Percentiles rank a stretch among this genome's conserved stretches.
phyloP scores from a whole-genome alignment of 2,797 vertebrate genomes.

The Enteromius argenteus region DNA sequence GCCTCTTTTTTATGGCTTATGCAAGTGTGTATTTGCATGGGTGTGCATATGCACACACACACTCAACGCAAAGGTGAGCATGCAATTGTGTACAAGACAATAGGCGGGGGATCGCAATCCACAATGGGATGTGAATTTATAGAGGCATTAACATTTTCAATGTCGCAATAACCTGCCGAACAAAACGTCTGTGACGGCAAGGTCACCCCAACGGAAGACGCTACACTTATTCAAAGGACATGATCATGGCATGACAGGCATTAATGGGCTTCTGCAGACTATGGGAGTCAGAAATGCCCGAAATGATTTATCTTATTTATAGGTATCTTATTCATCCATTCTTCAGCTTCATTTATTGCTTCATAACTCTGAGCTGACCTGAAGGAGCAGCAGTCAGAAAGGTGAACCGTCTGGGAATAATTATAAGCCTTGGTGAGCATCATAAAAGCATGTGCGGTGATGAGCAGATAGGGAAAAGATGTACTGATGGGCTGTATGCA shows the following conservation, averaged over 20 bases:
- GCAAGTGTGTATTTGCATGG: constrained; percentile 18
- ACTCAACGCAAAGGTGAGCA: constrained; percentile 7
- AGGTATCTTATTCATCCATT: constrained; percentile 42
- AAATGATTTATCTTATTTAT: constrained; percentile 47
- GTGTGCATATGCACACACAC: constrained; percentile 3
- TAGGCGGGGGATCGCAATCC: neutral
- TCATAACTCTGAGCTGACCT: constrained; percentile 53
- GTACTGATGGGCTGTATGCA: constrained; percentile 55
- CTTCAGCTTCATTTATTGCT: constrained; percentile 46
- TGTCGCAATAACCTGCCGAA: constrained; percentile 13
- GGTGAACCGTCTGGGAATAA: constrained; percentile 57
- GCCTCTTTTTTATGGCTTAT: constrained; percentile 41
- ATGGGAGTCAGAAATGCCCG: constrained; percentile 14
- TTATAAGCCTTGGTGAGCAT: constrained; percentile 53
- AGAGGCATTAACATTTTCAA: constrained; percentile 27
- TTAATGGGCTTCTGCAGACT: constrained; percentile 45
- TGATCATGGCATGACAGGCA: constrained; percentile 22
- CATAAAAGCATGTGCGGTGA: constrained; percentile 43
- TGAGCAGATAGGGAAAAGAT: constrained; percentile 37
- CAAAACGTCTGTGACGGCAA: constrained; percentile 22
- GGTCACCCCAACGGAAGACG: constrained; percentile 10
- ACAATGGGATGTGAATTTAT: constrained; percentile 36
- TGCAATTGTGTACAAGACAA: constrained; percentile 25
- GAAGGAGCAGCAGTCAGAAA: constrained; percentile 39
- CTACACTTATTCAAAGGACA: neutral